A percentile compares a stretch with the other conserved stretches of the same genome.
Conservation (phyloP, 2,113 vertebrate genomes). For the Lampris megalopsis region DNA sequence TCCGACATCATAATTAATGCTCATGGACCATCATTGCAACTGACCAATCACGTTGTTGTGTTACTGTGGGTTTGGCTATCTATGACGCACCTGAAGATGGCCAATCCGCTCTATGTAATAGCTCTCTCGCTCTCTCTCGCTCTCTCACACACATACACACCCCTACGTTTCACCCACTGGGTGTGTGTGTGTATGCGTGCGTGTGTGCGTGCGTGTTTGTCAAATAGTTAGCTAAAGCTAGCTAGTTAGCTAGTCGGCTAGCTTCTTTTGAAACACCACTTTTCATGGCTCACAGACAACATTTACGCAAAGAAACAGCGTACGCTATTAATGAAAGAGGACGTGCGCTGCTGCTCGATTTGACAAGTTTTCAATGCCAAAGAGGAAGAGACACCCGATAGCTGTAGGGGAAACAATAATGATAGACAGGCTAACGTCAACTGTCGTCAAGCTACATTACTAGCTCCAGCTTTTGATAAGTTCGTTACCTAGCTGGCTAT, state of each 20-base stretch:
- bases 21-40: no score
- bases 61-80: neutral
- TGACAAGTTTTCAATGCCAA: slow-evolving; percentile 29
- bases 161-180: no score
- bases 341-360: slow-evolving; percentile 8
- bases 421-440: slow-evolving; percentile 58
- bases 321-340: slow-evolving; percentile 43
- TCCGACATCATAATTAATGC: no score
- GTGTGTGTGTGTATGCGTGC: slow-evolving; percentile 27
- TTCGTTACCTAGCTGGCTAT: slow-evolving; percentile 43
- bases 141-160: no score
- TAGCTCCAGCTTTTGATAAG: slow-evolving; percentile 48
- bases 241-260: slow-evolving; percentile 66
- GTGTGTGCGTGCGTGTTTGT: slow-evolving; percentile 44
- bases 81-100: slow-evolving; percentile 47
- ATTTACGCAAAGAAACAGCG: slow-evolving; percentile 38
- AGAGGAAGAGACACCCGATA: slow-evolving; percentile 47
- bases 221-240: slow-evolving; percentile 74
- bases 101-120: slow-evolving; percentile 66
- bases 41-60: no score
- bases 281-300: slow-evolving; percentile 2
- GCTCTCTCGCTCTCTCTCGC: slow-evolving; percentile 3
- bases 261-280: slow-evolving; percentile 56
- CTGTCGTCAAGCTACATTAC: slow-evolving; percentile 30
- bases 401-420: slow-evolving; percentile 34